Base-by-base conservation (phyloP, 1,140 invertebrate species). In the Drosophila burlai region DNA sequence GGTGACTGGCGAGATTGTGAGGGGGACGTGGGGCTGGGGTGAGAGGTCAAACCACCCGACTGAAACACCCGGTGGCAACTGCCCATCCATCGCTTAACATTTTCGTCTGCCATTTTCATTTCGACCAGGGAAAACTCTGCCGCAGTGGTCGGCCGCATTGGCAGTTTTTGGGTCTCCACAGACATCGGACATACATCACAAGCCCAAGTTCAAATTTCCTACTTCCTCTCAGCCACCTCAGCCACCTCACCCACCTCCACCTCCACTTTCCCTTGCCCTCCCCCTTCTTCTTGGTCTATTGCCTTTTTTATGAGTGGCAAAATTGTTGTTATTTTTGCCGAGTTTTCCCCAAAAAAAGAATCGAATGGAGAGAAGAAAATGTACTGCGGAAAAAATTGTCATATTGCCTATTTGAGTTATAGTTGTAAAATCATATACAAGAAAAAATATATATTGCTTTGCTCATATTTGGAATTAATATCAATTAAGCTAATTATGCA, bases 191-290 rank as follows among this genome's bases (percentile, higher is more conserved):
- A 89, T 89, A 84, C 84, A 89, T 89, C 84, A 85, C 67, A 77
- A 69, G 83, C 81, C 81, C 84, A 87, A 87, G 84, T 87, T 87
- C 84, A 87, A 87, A 89, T 87, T 84, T 87, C 84, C 84, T 81
- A 69, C 75, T 78, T 78, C 74, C 85, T 87, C 81, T 66, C 43
- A 64, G 68, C 54, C 50, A n/a, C n/a, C n/a, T n/a, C n/a, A n/a
- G n/a, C n/a, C n/a, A 16, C 62, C 43, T 26, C 34, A 3, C 10
- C 21, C 24, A 4, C 67, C 29, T 43, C 54, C 60, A n/a, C 2
- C n/a, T 5, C 34, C 57, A 21, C 6, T 11, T 2, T 21, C 49
- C 15, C 38, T 13, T 49, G 29, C 49, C 10, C 49, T 52, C 31
- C 10, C 26, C 49, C 49, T 24, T 54, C 76, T 73, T 42, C 49